Conservation (phyloP, 2,113 vertebrate species). For the Poeciliopsis prolifica region DNA sequence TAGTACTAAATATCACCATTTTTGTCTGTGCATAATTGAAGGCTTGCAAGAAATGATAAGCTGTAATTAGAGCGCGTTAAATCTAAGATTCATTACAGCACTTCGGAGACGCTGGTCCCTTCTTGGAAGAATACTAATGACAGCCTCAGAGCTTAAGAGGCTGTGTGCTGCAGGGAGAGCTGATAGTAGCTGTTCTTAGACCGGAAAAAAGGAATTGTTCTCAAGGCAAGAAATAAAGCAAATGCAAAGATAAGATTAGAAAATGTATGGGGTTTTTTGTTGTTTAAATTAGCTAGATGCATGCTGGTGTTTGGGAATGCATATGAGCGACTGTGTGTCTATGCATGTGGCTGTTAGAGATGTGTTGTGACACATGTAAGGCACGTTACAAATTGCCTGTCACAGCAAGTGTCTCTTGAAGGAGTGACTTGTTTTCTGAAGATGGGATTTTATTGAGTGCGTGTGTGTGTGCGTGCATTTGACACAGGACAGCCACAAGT, state of each 20-base stretch:
- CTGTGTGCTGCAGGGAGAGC: background rate
- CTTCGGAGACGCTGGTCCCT: constrained; percentile 35
- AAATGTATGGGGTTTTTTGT: constrained; percentile 4
- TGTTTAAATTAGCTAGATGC: constrained; percentile 37
- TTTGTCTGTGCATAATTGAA: constrained; percentile 61
- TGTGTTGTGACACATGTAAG: constrained; percentile 73
- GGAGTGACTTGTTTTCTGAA: constrained; percentile 66
- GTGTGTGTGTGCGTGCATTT: background rate
- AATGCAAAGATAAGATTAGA: constrained; percentile 6
- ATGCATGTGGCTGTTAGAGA: constrained; percentile 40
- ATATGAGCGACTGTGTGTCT: constrained; percentile 18
- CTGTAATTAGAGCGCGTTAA: constrained; percentile 74
- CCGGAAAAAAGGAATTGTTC: background rate
- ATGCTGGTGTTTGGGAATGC: constrained; percentile 25
- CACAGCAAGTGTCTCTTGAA: constrained; percentile 52
- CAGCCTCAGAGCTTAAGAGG: constrained; percentile 23
- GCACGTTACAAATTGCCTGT: constrained; percentile 70
- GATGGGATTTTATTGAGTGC: constrained; percentile 37
- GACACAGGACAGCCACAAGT: constrained; percentile 27
- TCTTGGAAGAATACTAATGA: constrained; percentile 60
- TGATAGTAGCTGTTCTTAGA: constrained; percentile 2
- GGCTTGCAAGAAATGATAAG: constrained; percentile 63
- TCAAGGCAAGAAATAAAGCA: background rate
- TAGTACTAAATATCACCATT: constrained; percentile 65
- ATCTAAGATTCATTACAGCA: constrained; percentile 68